Percentiles rank a stretch among this genome's conserved stretches.
Conservation (phyloP, 2,113 vertebrate genomes). For the Dasyprocta punctata region DNA sequence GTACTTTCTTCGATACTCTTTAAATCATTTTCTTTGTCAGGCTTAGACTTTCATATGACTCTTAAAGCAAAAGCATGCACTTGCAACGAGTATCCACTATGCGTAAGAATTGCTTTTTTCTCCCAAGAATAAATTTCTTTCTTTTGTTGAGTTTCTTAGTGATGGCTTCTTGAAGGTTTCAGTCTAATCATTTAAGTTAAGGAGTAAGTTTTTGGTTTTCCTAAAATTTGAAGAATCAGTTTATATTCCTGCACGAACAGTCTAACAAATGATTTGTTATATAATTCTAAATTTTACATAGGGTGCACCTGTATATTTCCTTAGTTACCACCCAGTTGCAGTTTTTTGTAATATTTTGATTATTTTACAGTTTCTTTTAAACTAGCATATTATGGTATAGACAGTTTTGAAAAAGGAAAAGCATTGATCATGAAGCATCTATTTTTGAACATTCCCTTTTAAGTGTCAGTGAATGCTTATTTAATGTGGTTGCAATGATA, state of each 20-base stretch:
- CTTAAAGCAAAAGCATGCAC: not conserved
- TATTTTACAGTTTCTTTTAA: constrained; percentile 28
- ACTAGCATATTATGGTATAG: not conserved
- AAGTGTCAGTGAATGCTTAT: not conserved
- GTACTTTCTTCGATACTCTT: not conserved
- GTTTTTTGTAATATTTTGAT: not conserved
- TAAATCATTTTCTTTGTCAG: not conserved
- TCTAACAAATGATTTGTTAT: not conserved
- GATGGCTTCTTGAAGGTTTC: not conserved
- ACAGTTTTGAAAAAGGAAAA: not conserved
- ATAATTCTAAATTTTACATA: constrained; percentile 5
- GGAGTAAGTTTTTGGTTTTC: not conserved
- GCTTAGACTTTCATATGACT: not conserved
- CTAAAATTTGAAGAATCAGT: constrained; percentile 13
- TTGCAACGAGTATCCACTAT: not conserved
- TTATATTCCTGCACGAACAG: not conserved
- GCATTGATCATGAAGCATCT: not conserved
- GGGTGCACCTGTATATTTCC: not conserved
- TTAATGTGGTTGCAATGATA: not conserved
- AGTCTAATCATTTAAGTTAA: not conserved
- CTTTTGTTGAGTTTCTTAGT: constrained; percentile 44
- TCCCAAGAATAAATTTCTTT: not conserved
- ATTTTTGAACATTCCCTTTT: not conserved
- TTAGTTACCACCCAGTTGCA: not conserved
- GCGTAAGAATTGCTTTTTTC: not conserved